Conservation (phyloP, 2,888 invertebrate species). For the Eupithecia subfuscata region DNA sequence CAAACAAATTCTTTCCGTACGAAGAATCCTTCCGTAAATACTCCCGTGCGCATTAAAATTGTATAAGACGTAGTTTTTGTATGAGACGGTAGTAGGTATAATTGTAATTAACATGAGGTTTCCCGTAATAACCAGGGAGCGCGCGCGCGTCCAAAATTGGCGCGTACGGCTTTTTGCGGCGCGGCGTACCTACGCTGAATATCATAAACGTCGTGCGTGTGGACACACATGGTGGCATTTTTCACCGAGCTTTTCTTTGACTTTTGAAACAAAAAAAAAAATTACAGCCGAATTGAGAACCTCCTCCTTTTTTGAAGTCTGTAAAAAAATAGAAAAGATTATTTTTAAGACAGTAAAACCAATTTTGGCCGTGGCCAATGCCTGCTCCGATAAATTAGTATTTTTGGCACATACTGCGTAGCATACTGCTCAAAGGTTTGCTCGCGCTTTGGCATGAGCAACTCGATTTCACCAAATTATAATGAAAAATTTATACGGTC, state of each 20-base stretch:
- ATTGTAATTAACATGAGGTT: constrained; percentile 79
- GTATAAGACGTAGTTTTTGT: constrained; percentile 74
- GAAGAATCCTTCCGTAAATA: constrained; percentile 76
- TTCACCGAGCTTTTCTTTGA: constrained; percentile 49
- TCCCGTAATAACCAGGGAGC: constrained; percentile 76
- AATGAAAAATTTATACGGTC: neutral
- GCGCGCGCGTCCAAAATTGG: constrained; percentile 74
- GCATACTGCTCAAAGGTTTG: too few relatives aligned
- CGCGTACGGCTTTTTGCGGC: constrained; percentile 68
- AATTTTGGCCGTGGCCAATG: too few relatives aligned
- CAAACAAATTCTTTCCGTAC: constrained; percentile 65
- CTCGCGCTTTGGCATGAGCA: neutral
- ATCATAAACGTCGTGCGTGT: constrained; percentile 72
- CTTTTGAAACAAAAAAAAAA: too few relatives aligned
- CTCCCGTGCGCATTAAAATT: constrained; percentile 78
- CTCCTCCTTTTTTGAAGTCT: too few relatives aligned
- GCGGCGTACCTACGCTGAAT: constrained; percentile 73
- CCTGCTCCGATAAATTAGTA: too few relatives aligned
- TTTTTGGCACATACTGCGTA: too few relatives aligned
- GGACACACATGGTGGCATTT: constrained; percentile 67
- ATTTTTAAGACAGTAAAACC: neutral
- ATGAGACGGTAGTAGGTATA: constrained; percentile 58
- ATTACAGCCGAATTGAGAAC: too few relatives aligned
- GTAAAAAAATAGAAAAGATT: too few relatives aligned
- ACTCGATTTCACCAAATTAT: neutral